Percentiles rank a stretch among this genome's conserved stretches.
Conservation (phyloP, 2,113 vertebrate species). For the Daubentonia madagascariensis region DNA sequence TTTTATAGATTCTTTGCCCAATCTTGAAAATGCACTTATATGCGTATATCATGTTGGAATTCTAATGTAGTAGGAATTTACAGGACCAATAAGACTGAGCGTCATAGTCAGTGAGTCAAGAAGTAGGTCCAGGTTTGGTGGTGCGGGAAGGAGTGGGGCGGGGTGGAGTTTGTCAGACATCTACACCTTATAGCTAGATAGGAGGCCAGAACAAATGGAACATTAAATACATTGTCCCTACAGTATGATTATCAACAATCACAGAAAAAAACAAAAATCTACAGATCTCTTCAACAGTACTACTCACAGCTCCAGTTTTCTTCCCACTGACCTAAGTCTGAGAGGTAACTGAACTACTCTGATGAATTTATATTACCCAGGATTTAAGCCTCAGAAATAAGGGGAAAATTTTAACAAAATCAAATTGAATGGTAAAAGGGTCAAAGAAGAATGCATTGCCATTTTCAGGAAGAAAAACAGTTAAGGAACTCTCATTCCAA, state of each 20-base stretch:
- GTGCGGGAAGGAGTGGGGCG: accelerated
- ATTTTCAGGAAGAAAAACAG: background rate
- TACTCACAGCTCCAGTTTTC: background rate
- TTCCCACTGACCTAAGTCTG: background rate
- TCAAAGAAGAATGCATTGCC: background rate
- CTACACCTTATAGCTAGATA: background rate
- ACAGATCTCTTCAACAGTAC: background rate
- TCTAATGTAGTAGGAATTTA: background rate
- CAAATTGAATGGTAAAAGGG: background rate
- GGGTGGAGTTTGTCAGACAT: background rate
- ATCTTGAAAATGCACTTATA: background rate
- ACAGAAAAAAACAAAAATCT: background rate
- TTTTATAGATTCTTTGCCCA: background rate
- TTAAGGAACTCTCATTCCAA: background rate
- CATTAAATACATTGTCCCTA: background rate
- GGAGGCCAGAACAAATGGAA: background rate
- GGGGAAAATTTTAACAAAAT: background rate
- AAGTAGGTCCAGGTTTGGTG: background rate
- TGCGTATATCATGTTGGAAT: background rate
- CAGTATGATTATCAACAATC: background rate
- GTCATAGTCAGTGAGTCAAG: background rate
- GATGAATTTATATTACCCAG: background rate
- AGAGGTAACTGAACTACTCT: background rate
- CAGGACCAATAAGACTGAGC: background rate
- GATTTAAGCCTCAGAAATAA: background rate